Percentiles rank a stretch among this genome's conserved stretches.
phyloP scores from a whole-genome alignment of 2,797 vertebrate genomes.

The Myotis findleyi region DNA sequence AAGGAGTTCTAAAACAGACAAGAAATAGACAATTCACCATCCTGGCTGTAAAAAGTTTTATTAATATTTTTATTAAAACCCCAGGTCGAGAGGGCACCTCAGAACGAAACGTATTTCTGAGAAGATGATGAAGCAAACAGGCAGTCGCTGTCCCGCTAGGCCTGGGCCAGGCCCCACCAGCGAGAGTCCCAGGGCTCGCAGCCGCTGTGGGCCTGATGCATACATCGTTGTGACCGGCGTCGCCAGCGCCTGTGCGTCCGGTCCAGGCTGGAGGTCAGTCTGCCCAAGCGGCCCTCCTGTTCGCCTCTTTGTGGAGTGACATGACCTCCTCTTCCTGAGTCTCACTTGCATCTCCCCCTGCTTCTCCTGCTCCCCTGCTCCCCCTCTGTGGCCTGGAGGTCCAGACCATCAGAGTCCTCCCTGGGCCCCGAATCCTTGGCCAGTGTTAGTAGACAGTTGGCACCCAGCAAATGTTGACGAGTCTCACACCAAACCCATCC shows the following conservation, averaged over 20 bases:
- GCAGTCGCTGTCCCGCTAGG: neutral
- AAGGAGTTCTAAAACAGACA: neutral
- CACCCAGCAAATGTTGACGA: neutral
- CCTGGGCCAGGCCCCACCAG: too few relatives aligned
- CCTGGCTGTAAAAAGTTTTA: neutral
- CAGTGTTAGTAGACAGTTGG: neutral
- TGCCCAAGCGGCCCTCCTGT: neutral
- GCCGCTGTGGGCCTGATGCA: neutral
- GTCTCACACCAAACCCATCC: neutral
- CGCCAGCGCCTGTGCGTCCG: rapidly evolving
- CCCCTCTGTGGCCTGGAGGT: neutral
- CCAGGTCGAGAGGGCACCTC: neutral
- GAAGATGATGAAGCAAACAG: neutral
- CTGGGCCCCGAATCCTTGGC: neutral
- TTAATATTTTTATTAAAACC: neutral
- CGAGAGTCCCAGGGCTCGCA: rapidly evolving
- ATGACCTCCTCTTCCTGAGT: neutral
- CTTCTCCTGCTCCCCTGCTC: rapidly evolving
- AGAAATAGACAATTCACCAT: neutral
- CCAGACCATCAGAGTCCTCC: neutral
- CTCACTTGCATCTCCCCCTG: too few relatives aligned
- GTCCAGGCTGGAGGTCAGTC: neutral
- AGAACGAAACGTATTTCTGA: neutral
- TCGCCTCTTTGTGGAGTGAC: neutral
- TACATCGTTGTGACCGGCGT: rapidly evolving